Percentiles rank a stretch among this genome's conserved stretches.
These are phyloP conservation scores for Aspiorhynchus laticeps DNA, from an alignment of 2,113 vertebrate species.

Conservation along the genomic window DNA sequence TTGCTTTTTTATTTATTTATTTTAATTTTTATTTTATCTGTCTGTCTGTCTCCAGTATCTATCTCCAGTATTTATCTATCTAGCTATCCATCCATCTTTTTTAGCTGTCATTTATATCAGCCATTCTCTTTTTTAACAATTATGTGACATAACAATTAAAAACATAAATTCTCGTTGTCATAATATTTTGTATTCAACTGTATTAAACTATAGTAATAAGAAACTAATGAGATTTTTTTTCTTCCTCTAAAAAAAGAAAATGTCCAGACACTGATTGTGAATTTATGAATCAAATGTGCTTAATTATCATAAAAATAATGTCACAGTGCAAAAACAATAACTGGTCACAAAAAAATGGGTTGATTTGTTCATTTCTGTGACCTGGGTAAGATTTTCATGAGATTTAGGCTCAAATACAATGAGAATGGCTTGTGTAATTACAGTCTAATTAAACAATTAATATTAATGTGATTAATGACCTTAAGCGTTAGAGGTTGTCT, in stretches of 20 bases:
- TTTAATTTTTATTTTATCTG: too few relatives aligned
- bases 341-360: not conserved
- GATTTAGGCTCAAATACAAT: not conserved
- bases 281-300: not conserved
- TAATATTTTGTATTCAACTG: not conserved
- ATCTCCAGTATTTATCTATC: too few relatives aligned
- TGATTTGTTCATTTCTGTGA: not conserved
- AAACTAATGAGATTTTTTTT: not conserved
- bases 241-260: not conserved
- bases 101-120: too few relatives aligned
- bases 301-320: not conserved
- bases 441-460: conserved; percentile 10
- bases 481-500: conserved; percentile 20
- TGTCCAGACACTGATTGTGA: not conserved
- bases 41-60: too few relatives aligned
- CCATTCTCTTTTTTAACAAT: too few relatives aligned
- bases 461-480: conserved; percentile 33
- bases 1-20: too few relatives aligned
- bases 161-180: not conserved
- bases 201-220: not conserved
- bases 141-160: not conserved
- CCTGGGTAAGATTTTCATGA: not conserved
- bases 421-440: not conserved
- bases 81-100: too few relatives aligned
- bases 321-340: not conserved